Percentiles rank a stretch among this genome's conserved stretches.
Conservation (phyloP, 2,797 vertebrate genomes). For the Protosalanx chinensis region DNA sequence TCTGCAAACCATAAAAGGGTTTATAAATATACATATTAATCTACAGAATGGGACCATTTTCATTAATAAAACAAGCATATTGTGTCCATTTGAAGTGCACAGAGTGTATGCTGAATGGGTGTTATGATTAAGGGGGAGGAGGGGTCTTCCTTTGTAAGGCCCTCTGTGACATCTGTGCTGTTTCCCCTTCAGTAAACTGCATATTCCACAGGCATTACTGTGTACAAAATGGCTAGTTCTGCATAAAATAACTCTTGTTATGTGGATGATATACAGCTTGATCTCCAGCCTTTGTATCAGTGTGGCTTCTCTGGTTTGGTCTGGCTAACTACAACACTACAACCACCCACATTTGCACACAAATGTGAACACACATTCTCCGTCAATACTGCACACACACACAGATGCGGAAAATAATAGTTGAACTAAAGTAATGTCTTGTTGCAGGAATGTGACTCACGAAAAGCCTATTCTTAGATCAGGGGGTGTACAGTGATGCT, state of each 20-base stretch:
- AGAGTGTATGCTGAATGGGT: no score
- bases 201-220: constrained; percentile 50
- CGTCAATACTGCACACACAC: constrained; percentile 7
- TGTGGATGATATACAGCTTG: constrained; percentile 55
- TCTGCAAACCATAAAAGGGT: no score
- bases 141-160: constrained; percentile 1
- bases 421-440: constrained; percentile 50
- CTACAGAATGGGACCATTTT: no score
- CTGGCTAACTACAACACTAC: constrained; percentile 10
- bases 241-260: constrained; percentile 66
- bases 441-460: constrained; percentile 75
- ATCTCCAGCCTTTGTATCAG: constrained; percentile 33
- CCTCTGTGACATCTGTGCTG: constrained; percentile 53
- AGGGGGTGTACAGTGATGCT: constrained; percentile 60
- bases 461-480: constrained; percentile 65
- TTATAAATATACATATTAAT: no score
- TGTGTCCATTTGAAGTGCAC: no score
- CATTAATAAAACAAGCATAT: no score
- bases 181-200: constrained; percentile 61
- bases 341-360: constrained; percentile 31
- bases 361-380: constrained; percentile 16
- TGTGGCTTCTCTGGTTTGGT: constrained; percentile 1
- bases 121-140: no score
- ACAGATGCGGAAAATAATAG: constrained; percentile 27
- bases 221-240: constrained; percentile 50